Conservation (phyloP, 2,888 invertebrate genomes). For the Euzophera pinguis region DNA sequence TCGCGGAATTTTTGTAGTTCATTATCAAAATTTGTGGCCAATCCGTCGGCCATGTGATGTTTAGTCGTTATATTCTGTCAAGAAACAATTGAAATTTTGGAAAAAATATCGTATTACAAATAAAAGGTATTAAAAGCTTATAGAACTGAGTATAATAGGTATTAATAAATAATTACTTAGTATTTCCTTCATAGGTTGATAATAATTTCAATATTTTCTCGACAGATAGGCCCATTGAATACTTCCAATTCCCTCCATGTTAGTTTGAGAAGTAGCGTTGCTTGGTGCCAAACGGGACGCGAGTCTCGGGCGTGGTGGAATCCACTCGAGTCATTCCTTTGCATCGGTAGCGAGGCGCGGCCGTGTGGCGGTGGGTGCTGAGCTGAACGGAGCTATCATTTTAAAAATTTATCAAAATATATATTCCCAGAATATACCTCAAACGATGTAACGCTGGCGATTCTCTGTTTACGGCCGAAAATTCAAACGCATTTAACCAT, state of each 20-base stretch:
- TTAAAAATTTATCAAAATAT: not conserved
- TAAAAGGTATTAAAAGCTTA: too few relatives aligned
- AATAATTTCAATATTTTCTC: not conserved
- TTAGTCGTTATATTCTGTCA: not conserved
- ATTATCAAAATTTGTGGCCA: not conserved
- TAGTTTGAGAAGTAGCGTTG: conserved; percentile 18
- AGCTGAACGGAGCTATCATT: conserved; percentile 23
- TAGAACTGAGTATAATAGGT: too few relatives aligned
- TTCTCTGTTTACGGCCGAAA: too few relatives aligned
- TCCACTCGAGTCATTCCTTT: conserved; percentile 59
- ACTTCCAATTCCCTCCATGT: conserved; percentile 47
- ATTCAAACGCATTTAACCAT: too few relatives aligned
- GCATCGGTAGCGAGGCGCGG: conserved; percentile 36
- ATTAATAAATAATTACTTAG: too few relatives aligned
- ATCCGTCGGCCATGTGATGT: not conserved
- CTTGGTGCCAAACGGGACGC: conserved; percentile 31
- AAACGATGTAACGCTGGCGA: too few relatives aligned
- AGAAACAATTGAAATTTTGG: not conserved
- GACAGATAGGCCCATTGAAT: conserved; percentile 14
- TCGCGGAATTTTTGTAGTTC: not conserved
- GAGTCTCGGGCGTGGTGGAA: conserved; percentile 24
- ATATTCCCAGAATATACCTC: too few relatives aligned
- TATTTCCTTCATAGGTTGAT: too few relatives aligned
- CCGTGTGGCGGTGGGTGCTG: conserved; percentile 16
- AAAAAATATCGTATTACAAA: too few relatives aligned